phyloP scores from a whole-genome alignment of 92 coral and sea anemone genomes.

The Epizoanthus ramosus region DNA sequence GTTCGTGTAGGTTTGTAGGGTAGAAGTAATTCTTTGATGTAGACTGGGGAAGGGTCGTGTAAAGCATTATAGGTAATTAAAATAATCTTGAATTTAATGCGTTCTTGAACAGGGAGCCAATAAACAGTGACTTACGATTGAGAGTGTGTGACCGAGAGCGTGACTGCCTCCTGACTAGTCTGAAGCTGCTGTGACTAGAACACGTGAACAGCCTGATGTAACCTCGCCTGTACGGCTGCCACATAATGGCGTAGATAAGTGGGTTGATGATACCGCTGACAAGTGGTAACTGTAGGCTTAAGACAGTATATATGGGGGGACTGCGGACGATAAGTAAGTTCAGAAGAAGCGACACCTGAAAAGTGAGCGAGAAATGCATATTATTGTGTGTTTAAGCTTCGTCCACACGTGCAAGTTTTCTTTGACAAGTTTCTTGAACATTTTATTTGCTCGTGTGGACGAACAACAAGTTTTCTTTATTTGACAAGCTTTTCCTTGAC shows the following conservation, averaged over 20 bases:
- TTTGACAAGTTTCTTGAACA: too few relatives aligned
- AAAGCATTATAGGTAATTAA: too few relatives aligned
- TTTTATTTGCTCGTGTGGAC: too few relatives aligned
- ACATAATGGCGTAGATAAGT: conserved; percentile 75
- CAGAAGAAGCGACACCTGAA: conserved; percentile 69
- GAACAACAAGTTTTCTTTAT: too few relatives aligned
- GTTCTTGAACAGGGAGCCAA: too few relatives aligned
- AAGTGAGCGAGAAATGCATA: neutral
- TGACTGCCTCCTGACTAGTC: conserved; percentile 31
- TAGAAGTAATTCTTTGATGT: too few relatives aligned
- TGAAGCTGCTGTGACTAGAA: conserved; percentile 11
- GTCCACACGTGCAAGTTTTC: too few relatives aligned
- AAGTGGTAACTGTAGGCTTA: conserved; percentile 78
- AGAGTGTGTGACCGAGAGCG: conserved; percentile 58
- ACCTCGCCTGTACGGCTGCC: conserved; percentile 91
- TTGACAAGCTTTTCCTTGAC: too few relatives aligned
- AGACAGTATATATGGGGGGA: conserved; percentile 65
- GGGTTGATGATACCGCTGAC: conserved; percentile 85
- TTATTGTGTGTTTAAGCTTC: too few relatives aligned
- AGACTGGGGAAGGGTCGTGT: too few relatives aligned
- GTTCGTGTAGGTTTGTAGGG: too few relatives aligned
- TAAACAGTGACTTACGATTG: conserved; percentile 37
- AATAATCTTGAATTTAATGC: too few relatives aligned
- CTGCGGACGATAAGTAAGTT: conserved; percentile 58
- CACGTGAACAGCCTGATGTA: conserved; percentile 62